These are phyloP conservation scores for Ceyx erithaca DNA, from an alignment of 2,797 vertebrate genomes.

Conservation along the genomic window DNA sequence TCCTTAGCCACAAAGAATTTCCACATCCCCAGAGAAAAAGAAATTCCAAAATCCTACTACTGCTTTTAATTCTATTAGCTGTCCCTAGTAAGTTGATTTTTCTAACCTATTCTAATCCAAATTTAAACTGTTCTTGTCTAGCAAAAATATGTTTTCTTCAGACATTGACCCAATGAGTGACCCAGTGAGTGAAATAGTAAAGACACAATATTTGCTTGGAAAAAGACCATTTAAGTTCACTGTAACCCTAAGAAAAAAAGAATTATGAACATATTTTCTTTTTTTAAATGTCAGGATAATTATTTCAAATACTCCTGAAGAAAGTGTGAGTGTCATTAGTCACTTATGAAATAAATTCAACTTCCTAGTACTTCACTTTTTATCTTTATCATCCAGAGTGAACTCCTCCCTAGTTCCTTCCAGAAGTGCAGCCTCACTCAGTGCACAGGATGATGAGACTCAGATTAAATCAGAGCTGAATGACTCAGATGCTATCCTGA, in stretches of 20 bases:
- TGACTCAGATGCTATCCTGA: background rate
- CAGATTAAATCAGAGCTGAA: background rate
- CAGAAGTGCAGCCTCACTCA: background rate
- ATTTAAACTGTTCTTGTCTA: background rate
- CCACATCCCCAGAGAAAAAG: background rate
- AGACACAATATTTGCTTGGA: background rate
- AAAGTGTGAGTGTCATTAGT: background rate
- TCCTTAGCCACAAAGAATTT: background rate
- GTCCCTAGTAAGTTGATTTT: background rate
- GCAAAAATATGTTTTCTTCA: background rate
- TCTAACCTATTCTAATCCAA: background rate
- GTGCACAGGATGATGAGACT: background rate
- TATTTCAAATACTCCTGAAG: background rate
- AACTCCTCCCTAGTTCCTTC: background rate
- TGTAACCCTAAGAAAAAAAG: background rate
- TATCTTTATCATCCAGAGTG: background rate
- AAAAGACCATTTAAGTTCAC: background rate
- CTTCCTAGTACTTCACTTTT: background rate
- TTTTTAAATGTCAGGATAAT: background rate
- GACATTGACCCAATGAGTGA: background rate
- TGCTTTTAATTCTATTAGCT: background rate
- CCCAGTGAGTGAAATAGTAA: background rate
- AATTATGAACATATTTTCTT: background rate
- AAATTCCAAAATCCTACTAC: background rate
- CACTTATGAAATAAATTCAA: background rate